A percentile compares a stretch with the other conserved stretches of the same genome.
Conservation (phyloP, 2,797 vertebrate genomes). For the Sebastes diploproa region DNA sequence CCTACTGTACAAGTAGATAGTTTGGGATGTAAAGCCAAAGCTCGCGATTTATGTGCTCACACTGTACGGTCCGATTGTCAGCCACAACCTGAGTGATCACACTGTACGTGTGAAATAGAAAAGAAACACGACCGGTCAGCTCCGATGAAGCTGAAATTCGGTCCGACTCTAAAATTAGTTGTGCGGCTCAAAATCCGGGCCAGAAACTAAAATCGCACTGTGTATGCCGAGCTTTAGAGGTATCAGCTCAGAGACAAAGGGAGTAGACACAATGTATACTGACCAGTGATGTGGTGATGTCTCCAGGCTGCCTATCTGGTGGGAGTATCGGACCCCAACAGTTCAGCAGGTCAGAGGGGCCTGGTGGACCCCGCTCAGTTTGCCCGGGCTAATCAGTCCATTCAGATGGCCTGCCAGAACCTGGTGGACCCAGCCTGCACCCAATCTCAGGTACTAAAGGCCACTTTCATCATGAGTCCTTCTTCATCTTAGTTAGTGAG, state of each 20-base stretch:
- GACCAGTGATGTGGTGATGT: slow-evolving; percentile 4
- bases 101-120: no score
- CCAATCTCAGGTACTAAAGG: slow-evolving; percentile 89
- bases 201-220: no score
- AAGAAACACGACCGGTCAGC: no score
- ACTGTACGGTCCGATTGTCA: no score
- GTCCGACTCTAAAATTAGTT: no score
- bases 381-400: slow-evolving; percentile 95
- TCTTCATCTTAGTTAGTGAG: neutral
- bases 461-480: neutral
- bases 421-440: slow-evolving; percentile 95
- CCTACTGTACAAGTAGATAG: no score
- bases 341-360: slow-evolving; percentile 94
- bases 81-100: no score
- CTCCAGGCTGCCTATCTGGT: slow-evolving; percentile 93
- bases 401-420: slow-evolving; percentile 99
- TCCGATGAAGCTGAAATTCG: no score
- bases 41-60: no score
- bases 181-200: no score
- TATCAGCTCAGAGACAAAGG: neutral
- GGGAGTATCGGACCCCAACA: slow-evolving; percentile 94
- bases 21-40: no score
- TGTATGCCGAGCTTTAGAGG: no score
- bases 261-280: neutral
- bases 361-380: slow-evolving; percentile 97